Base-by-base conservation (phyloP, 2,888 invertebrate genomes). In the Tyria jacobaeae region DNA sequence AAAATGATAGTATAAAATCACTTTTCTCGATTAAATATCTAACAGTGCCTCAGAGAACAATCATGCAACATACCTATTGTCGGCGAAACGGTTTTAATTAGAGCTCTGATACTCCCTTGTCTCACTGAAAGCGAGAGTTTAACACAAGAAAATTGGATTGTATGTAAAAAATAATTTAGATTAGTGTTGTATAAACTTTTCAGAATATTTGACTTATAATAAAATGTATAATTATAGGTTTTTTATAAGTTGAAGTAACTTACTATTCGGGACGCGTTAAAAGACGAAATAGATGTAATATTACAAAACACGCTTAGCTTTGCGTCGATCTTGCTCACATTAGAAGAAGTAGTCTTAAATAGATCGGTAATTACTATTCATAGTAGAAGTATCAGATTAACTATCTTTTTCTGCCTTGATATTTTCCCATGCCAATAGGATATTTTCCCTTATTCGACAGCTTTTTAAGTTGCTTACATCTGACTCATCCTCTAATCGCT, bases 41-140 rank as follows among this genome's bases (percentile, higher is more conserved):
- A 64, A 53, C 63, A 70, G 70, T 66, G 55, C 61, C 77, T 79
- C 78, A 58, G 34, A 75, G 81, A 82, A 66, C 78, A 75, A 75
- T 75, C 77, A 64, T 68, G 66, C 72, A 77, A 71, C 66, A 71
- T 66, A 70, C 64, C 68, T 71, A 70, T 68, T 78, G 85, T 78
- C 79, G 82, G 82, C 78, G 62, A 77, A 78, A 77, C 75, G 68
- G 65, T 69, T 64, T 73, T 79, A 84, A 85, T 85, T 84, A 80
- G 76, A 73, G 66, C 65, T 68, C 64, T 68, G 73, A 75, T 78
- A 74, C 69, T 14, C 9, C 54, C 31, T 51, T 39, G 55, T 44
- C 52, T n/a, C 35, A 62, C 53, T 31, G 50, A n/a, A 47, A 34
- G 58, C 57, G 58, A 35, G 15, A 35, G 15, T 39, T 14, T 21